Base-by-base conservation (phyloP, 30 jellyfish, hydroid and myxozoan species). In the Mastigias papua region DNA sequence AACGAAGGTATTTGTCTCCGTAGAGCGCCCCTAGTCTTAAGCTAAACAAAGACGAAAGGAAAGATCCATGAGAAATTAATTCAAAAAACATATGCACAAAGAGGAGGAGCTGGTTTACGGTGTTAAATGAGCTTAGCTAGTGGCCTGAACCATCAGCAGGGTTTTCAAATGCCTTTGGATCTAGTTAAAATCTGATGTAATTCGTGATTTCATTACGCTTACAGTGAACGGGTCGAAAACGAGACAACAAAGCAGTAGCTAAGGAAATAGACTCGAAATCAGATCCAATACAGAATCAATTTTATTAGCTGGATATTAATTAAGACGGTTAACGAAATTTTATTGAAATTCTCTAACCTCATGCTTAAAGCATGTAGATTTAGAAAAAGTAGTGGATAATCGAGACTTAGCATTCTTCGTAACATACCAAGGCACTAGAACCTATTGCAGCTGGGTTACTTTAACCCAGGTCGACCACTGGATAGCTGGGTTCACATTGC, bases 201-300 rank as follows among this genome's bases (percentile, higher is more conserved):
- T 58, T 58, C 70, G 21, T n/a, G 25, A 58, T 58, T 58, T 58
- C 70, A 58, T 58, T 58, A 58, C 11, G 70, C 11, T 58, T 58
- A 58, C 4, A 58, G 70, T n/a, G 21, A n/a, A 58, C 11, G 81
- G 81, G 26, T 69, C 21, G 62, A 30, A n/a, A 33, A 27, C 31
- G 81, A 69, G 81, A 69, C 81, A 33, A 32, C 63, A 69, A 33
- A 30, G 62, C 61, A 8, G 22, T n/a, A 48, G 81, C 8, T 7
- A 27, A 30, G 81, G 81, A 69, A 66, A 69, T 69, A 63, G 28
- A 13, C 2, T 19, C 20, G 50, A 35, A 20, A 32, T 9, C 13
- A 58, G 81, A 69, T 69, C 81, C 61, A 35, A 69, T 69, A 29
- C 23, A 19, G 57, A 69, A 69, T 69, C 62, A 29, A 69, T 29